These are phyloP conservation scores for Pseudorhombus dupliciocellatus DNA, from an alignment of 2,113 vertebrate species.

Conservation along the genomic window DNA sequence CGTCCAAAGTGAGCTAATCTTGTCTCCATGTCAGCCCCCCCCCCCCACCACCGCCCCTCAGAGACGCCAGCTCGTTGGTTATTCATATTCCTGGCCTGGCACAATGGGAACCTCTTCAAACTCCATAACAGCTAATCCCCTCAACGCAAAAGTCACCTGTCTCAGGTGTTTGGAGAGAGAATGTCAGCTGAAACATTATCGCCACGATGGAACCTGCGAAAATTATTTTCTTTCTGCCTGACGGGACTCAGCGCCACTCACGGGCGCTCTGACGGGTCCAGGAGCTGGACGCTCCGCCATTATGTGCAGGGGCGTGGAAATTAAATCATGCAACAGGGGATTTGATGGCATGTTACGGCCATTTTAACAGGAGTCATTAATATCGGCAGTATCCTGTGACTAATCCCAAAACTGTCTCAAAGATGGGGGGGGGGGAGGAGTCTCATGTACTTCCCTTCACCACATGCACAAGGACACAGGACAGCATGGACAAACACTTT, in stretches of 20 bases:
- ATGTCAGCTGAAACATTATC: slow-evolving; percentile 82
- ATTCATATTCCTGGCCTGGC: slow-evolving; percentile 67
- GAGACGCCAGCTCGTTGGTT: slow-evolving; percentile 67
- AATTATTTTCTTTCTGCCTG: slow-evolving; percentile 69
- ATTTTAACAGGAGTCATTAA: slow-evolving; percentile 72
- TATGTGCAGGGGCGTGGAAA: slow-evolving; percentile 71
- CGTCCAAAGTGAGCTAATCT: slow-evolving; percentile 52
- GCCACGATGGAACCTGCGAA: slow-evolving; percentile 52
- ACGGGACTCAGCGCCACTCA: slow-evolving; percentile 75
- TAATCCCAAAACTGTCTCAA: slow-evolving; percentile 75
- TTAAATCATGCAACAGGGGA: slow-evolving; percentile 71
- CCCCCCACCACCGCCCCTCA: slow-evolving; percentile 34
- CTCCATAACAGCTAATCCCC: slow-evolving; percentile 76
- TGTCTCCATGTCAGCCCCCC: slow-evolving; percentile 42
- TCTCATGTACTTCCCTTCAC: background rate
- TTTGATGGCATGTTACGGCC: slow-evolving; percentile 75
- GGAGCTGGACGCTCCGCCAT: slow-evolving; percentile 67
- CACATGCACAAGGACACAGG: no score
- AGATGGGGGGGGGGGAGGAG: slow-evolving; percentile 44
- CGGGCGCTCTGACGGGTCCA: slow-evolving; percentile 56
- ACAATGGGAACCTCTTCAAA: slow-evolving; percentile 77
- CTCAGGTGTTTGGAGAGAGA: slow-evolving; percentile 77
- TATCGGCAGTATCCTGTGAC: slow-evolving; percentile 74
- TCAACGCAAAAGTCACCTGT: slow-evolving; percentile 76
- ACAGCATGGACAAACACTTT: no score